Evolutionary conservation across 2,113 vertebrate genomes (phyloP).

Genomic region (Thomomys bottae): DNA sequence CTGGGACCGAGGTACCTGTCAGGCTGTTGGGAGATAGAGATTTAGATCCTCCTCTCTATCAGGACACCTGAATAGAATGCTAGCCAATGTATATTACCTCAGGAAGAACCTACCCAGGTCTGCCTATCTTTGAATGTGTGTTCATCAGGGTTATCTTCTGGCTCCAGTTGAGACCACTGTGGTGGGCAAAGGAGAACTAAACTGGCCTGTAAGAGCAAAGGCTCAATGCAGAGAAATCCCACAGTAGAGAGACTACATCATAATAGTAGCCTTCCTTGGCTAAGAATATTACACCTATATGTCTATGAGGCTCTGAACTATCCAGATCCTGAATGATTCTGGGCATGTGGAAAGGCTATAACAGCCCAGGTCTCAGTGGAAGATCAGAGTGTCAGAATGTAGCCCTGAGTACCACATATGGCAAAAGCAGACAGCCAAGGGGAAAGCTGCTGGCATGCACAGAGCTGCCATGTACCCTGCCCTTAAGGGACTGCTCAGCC

Average conservation of each 20-base stretch:
- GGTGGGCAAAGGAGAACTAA: background rate
- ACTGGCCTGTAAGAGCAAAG: background rate
- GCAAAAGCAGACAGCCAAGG: background rate
- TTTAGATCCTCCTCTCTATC: background rate
- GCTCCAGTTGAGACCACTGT: background rate
- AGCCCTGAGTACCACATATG: background rate
- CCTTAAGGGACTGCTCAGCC: background rate
- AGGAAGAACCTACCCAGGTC: accelerated
- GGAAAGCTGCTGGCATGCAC: background rate
- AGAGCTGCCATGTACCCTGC: background rate
- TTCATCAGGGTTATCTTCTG: background rate
- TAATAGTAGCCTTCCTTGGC: background rate
- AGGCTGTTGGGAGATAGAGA: slow-evolving; percentile 86
- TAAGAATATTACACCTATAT: background rate
- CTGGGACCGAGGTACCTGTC: slow-evolving; percentile 95
- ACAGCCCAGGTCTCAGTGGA: background rate
- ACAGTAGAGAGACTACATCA: too few species aligned
- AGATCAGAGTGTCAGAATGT: background rate
- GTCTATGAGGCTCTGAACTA: background rate
- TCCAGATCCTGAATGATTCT: background rate
- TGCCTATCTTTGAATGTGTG: background rate
- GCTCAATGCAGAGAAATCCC: background rate
- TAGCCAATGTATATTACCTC: accelerated
- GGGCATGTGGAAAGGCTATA: background rate
- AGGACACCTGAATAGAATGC: background rate